A percentile compares a stretch with the other conserved stretches of the same genome.
These are phyloP conservation scores for Mesopsocus fuscifrons DNA, from an alignment of 2,888 invertebrate genomes.

Conservation along the genomic window DNA sequence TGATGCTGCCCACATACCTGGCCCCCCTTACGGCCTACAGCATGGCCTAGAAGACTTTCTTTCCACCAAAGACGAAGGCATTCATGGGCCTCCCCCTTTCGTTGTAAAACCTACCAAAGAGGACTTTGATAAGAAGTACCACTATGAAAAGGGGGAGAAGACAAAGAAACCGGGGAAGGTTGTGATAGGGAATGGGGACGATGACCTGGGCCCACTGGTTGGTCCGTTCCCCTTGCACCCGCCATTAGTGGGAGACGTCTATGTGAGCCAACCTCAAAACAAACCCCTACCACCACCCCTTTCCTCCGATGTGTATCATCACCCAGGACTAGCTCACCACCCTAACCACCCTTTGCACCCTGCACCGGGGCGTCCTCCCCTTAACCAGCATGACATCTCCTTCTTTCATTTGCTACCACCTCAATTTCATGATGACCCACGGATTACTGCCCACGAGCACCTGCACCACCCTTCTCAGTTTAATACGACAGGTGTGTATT, in stretches of 20 bases:
- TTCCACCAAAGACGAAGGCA: slow-evolving; percentile 5
- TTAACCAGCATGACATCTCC: not conserved
- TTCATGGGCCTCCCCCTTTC: slow-evolving; percentile 4
- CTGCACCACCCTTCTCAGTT: no score
- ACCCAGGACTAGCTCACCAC: slow-evolving; percentile 21
- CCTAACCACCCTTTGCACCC: slow-evolving; percentile 20
- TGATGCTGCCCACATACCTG: slow-evolving; percentile 10
- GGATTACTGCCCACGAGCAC: not conserved
- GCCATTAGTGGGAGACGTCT: not conserved
- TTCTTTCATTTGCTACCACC: slow-evolving; percentile 1
- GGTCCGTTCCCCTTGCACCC: slow-evolving; percentile 5
- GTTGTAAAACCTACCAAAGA: slow-evolving; percentile 10
- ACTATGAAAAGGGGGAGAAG: not conserved
- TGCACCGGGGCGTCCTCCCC: no score
- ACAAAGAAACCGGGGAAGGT: not conserved
- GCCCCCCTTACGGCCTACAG: slow-evolving; percentile 9
- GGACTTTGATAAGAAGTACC: slow-evolving; percentile 5
- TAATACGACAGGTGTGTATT: no score
- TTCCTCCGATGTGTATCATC: slow-evolving; percentile 16
- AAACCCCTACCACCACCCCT: slow-evolving; percentile 19
- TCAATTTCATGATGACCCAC: slow-evolving; percentile 1
- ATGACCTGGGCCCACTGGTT: not conserved
- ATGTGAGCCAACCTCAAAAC: slow-evolving; percentile 11
- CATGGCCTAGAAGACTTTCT: not conserved
- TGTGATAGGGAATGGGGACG: not conserved